A percentile compares a stretch with the other conserved stretches of the same genome.
Evolutionary conservation across 2,797 vertebrate species (phyloP).

Genomic region (Cryptoblepharus egeriae): DNA sequence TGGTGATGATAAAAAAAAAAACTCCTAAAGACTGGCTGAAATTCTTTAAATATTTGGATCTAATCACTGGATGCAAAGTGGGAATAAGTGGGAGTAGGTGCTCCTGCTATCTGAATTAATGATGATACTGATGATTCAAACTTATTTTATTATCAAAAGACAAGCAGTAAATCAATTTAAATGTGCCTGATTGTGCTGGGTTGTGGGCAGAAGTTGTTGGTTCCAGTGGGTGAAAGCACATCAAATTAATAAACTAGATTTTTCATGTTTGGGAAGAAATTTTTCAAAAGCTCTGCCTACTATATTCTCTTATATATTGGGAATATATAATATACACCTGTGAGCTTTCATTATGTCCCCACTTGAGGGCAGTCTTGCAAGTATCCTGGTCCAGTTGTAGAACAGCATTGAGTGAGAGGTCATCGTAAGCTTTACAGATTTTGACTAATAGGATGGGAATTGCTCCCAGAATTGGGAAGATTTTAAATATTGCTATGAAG

Average conservation of each 20-base stretch:
- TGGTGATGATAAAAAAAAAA: not conserved
- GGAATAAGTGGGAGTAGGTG: too few species aligned
- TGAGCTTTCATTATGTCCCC: constrained; percentile 47
- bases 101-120: not conserved
- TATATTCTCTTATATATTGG: not conserved
- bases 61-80: not conserved
- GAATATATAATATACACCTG: not conserved
- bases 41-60: not conserved
- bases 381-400: not conserved
- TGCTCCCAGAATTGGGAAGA: not conserved
- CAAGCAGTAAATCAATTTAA: not conserved
- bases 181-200: too few species aligned
- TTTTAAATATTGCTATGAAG: not conserved
- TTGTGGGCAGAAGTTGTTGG: too few species aligned
- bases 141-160: not conserved
- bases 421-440: not conserved
- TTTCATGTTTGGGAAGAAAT: not conserved
- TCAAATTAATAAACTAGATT: too few species aligned
- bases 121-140: not conserved
- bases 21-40: not conserved
- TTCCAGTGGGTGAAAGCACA: not conserved
- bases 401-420: not conserved
- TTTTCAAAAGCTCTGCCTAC: not conserved
- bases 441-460: not conserved
- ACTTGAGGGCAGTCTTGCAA: constrained; percentile 60